Evolutionary conservation across 1,140 invertebrate species (phyloP).

Genomic region (Acromyrmex charruanus): DNA sequence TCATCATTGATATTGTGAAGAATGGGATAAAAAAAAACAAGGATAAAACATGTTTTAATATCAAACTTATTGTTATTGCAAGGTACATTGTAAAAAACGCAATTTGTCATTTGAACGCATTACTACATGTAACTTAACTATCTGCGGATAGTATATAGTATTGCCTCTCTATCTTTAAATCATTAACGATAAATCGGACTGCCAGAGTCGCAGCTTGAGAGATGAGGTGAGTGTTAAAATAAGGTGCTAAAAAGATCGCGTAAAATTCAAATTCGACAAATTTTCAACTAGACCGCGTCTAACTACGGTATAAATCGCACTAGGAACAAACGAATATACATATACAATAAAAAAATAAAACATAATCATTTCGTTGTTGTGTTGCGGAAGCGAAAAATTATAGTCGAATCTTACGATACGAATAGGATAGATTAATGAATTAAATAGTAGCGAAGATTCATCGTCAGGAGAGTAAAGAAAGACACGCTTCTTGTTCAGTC

Average conservation of each 20-base stretch:
- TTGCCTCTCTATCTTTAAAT: conserved; percentile 54
- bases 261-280: conserved; percentile 26
- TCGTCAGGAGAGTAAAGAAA: conserved; percentile 36
- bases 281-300: conserved; percentile 23
- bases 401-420: conserved; percentile 5
- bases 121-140: conserved; percentile 55
- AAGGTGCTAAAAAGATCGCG: conserved; percentile 21
- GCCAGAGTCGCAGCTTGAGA: conserved; percentile 27
- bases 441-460: conserved; percentile 31
- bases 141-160: conserved; percentile 56
- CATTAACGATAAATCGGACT: conserved; percentile 43
- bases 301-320: conserved; percentile 26
- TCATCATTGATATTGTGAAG: background rate
- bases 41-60: conserved; percentile 58
- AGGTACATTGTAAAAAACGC: conserved; percentile 63
- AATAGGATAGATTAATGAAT: conserved; percentile 6
- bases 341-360: conserved; percentile 57
- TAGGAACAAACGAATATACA: conserved; percentile 43
- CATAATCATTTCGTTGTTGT: conserved; percentile 26
- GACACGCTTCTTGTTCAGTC: conserved; percentile 7
- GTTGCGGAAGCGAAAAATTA: conserved; percentile 24
- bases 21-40: conserved; percentile 55
- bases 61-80: conserved; percentile 63
- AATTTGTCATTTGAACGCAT: conserved; percentile 57
- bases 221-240: background rate